phyloP scores from a whole-genome alignment of 2,797 vertebrate species.

The Pagetopsis macropterus region DNA sequence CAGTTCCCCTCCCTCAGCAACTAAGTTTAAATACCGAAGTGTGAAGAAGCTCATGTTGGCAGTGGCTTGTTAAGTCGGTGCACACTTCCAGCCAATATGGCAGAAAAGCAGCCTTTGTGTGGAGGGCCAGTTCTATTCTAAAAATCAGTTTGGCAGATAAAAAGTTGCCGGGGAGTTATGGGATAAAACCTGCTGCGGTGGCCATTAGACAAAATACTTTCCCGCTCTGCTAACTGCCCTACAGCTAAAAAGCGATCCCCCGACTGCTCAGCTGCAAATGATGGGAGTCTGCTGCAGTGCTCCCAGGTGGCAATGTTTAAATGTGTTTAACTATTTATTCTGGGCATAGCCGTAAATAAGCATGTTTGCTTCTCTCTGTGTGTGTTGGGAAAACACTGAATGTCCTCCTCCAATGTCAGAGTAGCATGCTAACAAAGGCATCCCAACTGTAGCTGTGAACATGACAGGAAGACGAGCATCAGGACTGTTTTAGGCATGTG shows the following conservation, averaged over 20 bases:
- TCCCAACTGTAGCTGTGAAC: too few relatives aligned
- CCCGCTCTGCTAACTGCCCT: conserved; percentile 68
- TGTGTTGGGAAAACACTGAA: background rate
- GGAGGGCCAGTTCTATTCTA: conserved; percentile 72
- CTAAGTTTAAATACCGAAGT: conserved; percentile 57
- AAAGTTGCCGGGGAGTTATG: conserved; percentile 67
- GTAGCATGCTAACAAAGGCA: too few relatives aligned
- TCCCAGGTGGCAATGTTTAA: conserved; percentile 66
- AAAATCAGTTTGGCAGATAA: conserved; percentile 73
- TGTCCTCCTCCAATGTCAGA: too few relatives aligned
- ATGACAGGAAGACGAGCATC: too few relatives aligned
- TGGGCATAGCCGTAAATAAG: conserved; percentile 59
- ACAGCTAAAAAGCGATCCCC: conserved; percentile 58
- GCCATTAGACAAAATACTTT: conserved; percentile 74
- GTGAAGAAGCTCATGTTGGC: conserved; percentile 68
- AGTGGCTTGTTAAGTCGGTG: conserved; percentile 59
- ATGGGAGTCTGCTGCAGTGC: conserved; percentile 45
- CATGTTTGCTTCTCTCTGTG: conserved; percentile 26
- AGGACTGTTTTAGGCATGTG: too few relatives aligned
- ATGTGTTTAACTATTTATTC: conserved; percentile 64
- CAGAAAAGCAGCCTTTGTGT: conserved; percentile 75
- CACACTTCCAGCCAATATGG: conserved; percentile 70
- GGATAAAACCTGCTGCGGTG: conserved; percentile 64
- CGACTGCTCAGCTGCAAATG: conserved; percentile 51
- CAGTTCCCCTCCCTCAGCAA: conserved; percentile 30